Evolutionary conservation across 1,140 invertebrate genomes (phyloP).

Genomic region (Monochamus saltuarius): DNA sequence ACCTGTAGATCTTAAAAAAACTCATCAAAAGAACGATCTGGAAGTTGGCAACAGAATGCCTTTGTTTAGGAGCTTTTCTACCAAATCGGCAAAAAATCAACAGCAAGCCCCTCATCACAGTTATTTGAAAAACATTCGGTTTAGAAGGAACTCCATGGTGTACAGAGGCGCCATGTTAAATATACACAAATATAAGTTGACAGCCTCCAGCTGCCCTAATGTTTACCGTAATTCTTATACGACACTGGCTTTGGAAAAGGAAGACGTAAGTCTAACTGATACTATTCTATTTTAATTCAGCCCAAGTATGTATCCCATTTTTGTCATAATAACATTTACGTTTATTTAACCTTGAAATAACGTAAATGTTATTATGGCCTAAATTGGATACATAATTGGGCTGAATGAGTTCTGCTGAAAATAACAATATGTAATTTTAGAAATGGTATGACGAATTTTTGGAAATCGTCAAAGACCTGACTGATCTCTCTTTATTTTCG

Average conservation of each 20-base stretch:
- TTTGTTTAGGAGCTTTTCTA: conserved; percentile 23
- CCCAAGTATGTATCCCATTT: too few relatives aligned
- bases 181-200: conserved; percentile 70
- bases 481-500: conserved; percentile 75
- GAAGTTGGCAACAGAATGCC: conserved; percentile 7
- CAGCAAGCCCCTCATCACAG: conserved; percentile 56
- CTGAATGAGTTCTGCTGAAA: too few relatives aligned
- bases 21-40: not conserved
- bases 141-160: conserved; percentile 78
- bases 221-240: conserved; percentile 88
- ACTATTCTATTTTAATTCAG: too few relatives aligned
- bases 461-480: conserved; percentile 68
- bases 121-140: conserved; percentile 72
- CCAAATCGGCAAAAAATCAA: conserved; percentile 14
- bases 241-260: conserved; percentile 75
- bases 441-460: conserved; percentile 72
- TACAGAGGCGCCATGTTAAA: conserved; percentile 82
- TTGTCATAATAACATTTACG: too few relatives aligned
- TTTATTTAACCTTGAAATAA: too few relatives aligned
- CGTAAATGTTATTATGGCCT: too few relatives aligned
- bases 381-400: too few relatives aligned
- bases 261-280: conserved; percentile 53
- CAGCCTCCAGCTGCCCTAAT: conserved; percentile 85
- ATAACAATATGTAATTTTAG: conserved; percentile 53
- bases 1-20: not conserved